Evolutionary conservation across 2,113 vertebrate species (phyloP).

Genomic region (Crocuta crocuta): DNA sequence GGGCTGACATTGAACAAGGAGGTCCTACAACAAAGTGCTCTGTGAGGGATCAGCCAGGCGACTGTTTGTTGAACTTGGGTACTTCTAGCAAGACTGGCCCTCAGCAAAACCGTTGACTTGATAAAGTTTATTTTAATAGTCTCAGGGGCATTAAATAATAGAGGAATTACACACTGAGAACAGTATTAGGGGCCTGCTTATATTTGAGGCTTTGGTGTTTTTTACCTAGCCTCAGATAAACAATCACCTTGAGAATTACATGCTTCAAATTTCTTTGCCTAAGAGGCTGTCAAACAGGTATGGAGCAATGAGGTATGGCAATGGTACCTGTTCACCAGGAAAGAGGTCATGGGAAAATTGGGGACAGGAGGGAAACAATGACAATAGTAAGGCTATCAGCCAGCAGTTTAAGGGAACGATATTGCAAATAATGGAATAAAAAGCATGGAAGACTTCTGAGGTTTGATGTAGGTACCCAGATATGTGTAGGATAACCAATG

Average conservation of each 20-base stretch:
- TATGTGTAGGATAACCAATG: not conserved
- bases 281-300: not conserved
- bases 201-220: not conserved
- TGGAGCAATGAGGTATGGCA: not conserved
- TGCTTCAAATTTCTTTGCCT: not conserved
- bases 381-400: not conserved
- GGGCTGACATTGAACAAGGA: not conserved
- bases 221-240: not conserved
- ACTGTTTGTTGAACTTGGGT: not conserved
- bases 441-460: not conserved
- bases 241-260: not conserved
- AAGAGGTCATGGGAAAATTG: not conserved
- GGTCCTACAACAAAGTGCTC: not conserved
- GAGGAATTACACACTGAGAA: not conserved
- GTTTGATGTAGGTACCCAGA: not conserved
- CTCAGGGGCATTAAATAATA: not conserved
- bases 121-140: slow-evolving; percentile 1
- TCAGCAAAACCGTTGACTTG: not conserved
- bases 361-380: not conserved
- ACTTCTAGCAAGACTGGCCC: not conserved
- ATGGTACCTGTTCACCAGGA: not conserved
- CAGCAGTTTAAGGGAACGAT: not conserved
- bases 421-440: not conserved
- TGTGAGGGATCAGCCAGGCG: not conserved
- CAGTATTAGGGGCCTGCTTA: not conserved